phyloP scores from a whole-genome alignment of 2,888 invertebrate genomes.

The Tetramorium bicarinatum region DNA sequence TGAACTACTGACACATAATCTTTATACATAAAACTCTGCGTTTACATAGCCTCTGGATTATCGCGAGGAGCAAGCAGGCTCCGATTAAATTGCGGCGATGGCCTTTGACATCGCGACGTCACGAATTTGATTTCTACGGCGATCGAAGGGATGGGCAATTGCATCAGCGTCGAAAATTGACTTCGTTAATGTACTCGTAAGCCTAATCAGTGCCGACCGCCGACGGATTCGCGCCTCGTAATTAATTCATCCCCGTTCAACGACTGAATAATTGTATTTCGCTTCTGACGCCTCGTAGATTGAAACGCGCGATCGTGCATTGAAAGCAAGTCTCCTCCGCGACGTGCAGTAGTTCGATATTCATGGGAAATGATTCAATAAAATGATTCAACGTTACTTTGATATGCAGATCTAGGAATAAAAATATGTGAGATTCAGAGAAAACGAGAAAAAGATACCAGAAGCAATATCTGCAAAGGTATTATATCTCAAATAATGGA shows the following conservation, averaged over 20 bases:
- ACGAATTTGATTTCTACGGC: constrained; percentile 5
- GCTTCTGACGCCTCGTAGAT: constrained; percentile 1
- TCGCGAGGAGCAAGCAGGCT: neutral
- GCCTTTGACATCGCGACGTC: constrained; percentile 6
- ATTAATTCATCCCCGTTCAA: constrained; percentile 32
- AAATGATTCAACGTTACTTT: neutral
- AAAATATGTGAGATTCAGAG: neutral
- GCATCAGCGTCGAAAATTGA: constrained; percentile 49
- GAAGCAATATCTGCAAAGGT: neutral
- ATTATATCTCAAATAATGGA: neutral
- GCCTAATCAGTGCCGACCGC: constrained; percentile 10
- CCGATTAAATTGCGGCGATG: constrained; percentile 5
- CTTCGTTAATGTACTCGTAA: constrained; percentile 48
- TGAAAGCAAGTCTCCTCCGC: neutral
- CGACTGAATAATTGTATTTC: constrained; percentile 7
- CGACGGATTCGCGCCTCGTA: constrained; percentile 28
- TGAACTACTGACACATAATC: neutral
- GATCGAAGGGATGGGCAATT: constrained; percentile 31
- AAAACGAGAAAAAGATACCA: neutral
- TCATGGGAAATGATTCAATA: neutral
- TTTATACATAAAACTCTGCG: neutral
- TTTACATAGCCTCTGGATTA: neutral
- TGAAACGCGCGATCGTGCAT: neutral
- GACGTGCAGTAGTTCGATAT: neutral
- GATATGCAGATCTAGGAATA: neutral